These are phyloP conservation scores for Brachystomella parvula DNA, from an alignment of 1,140 invertebrate species.

Conservation along the genomic window DNA sequence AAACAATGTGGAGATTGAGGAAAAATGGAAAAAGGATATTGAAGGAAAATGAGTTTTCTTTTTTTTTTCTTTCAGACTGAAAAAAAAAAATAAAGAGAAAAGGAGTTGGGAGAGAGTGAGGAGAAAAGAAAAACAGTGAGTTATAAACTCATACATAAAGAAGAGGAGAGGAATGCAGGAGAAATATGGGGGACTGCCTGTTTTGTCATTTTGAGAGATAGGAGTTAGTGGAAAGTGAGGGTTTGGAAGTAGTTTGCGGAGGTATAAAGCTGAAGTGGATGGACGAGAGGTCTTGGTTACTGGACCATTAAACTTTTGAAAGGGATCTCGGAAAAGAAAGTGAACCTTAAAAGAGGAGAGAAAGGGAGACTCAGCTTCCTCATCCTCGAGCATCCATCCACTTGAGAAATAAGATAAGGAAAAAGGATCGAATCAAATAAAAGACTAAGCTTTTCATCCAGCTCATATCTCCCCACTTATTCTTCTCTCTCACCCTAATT, in stretches of 20 bases:
- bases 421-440: slow-evolving; percentile 10
- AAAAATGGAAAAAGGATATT: too few species aligned
- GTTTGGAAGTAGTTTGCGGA: not conserved
- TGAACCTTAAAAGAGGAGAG: not conserved
- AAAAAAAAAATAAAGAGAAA: too few species aligned
- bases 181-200: not conserved
- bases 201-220: slow-evolving; percentile 8
- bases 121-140: not conserved
- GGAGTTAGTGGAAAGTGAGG: not conserved
- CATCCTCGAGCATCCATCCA: not conserved
- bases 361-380: not conserved
- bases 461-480: slow-evolving; percentile 2
- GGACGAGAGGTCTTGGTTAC: slow-evolving; percentile 12
- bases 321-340: slow-evolving; percentile 10
- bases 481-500: not conserved
- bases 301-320: slow-evolving; percentile 13
- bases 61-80: too few species aligned
- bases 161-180: not conserved
- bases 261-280: slow-evolving; percentile 7
- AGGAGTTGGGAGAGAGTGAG: not conserved
- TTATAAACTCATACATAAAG: slow-evolving; percentile 3
- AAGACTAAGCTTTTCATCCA: slow-evolving; percentile 8
- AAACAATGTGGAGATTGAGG: too few species aligned
- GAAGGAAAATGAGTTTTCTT: too few species aligned
- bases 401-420: slow-evolving; percentile 12